Evolutionary conservation across 2,797 vertebrate genomes (phyloP).

Genomic region (Acropternis orthonyx): DNA sequence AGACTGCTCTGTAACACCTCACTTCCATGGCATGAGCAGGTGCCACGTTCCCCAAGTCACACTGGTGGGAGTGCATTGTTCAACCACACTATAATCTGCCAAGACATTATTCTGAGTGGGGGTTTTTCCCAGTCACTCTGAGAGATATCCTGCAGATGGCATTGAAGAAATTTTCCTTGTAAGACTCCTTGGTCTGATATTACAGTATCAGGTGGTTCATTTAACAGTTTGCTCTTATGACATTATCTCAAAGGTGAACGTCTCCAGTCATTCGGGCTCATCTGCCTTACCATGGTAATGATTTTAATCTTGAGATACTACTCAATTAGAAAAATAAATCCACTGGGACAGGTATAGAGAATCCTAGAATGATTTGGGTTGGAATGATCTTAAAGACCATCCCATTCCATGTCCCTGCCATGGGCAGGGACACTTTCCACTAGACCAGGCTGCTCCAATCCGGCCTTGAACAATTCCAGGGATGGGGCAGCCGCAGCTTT

Average conservation of each 20-base stretch:
- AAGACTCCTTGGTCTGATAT: neutral
- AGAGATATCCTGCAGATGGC: neutral
- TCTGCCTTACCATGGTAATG: neutral
- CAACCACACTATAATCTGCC: neutral
- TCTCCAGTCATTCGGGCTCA: neutral
- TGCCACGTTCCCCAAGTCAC: neutral
- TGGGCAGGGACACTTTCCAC: neutral
- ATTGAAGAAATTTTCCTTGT: neutral
- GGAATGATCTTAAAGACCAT: neutral
- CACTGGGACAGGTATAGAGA: neutral
- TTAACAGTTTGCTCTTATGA: neutral
- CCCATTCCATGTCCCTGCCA: neutral
- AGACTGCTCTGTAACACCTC: neutral
- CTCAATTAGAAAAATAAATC: neutral
- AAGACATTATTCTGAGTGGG: neutral
- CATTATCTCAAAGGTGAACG: neutral
- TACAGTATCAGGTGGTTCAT: neutral
- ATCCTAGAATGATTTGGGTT: neutral
- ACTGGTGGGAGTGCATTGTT: neutral
- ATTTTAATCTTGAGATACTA: neutral
- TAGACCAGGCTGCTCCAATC: rapidly evolving
- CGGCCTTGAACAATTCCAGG: neutral
- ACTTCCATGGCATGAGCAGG: neutral
- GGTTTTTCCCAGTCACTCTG: neutral
- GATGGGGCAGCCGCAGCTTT: neutral